Evolutionary conservation across 2,797 vertebrate genomes (phyloP), one percentile per base, ranked within the genome.

Genomic region (Ceryle rudis): DNA sequence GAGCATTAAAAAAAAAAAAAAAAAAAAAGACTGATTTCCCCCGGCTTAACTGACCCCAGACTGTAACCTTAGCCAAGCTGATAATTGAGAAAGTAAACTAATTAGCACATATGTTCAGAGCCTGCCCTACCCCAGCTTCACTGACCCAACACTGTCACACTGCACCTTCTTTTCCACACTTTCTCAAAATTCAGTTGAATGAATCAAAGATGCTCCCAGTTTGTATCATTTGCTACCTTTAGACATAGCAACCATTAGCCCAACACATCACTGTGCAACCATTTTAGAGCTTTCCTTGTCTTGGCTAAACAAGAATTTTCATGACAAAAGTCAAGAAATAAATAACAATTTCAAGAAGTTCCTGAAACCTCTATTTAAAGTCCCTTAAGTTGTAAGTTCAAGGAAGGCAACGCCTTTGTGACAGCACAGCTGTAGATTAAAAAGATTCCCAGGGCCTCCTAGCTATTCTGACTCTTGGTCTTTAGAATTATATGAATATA

Each of bases 301-400:
- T 86, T 89, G 74, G 33, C 69, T 55, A 90, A 94, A 91, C 26
- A 92, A 85, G 65, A 19, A 77, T 91, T 81, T 89, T 89, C 73
- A 96, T 95, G 4, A 84, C 73, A 97, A 96, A 95, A 90, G 67
- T 92, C 84, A 83, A 95, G 93, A 96, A 97, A 94, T 87, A 95
- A 95, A 91, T 85, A 95, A 89, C 52, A 86, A 79, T 92, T 94
- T 90, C 85, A 95, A 80, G 41, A 86, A 97, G 81, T 47, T 95
- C 82, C 89, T 39, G 29, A 90, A 95, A 86, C 89, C 84, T 89
- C 96, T 96, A 82, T 94, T 92, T 93, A 89, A 97, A 90, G 71
- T 92, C 52, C 77, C 41, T 88, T 77, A 89, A 96, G 14, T 90
- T 86, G 21, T 64, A 97, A 93, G 73, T 88, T 95, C 82, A 94